Base-by-base conservation (phyloP, 2,797 vertebrate genomes). In the Eulemur coronatus region DNA sequence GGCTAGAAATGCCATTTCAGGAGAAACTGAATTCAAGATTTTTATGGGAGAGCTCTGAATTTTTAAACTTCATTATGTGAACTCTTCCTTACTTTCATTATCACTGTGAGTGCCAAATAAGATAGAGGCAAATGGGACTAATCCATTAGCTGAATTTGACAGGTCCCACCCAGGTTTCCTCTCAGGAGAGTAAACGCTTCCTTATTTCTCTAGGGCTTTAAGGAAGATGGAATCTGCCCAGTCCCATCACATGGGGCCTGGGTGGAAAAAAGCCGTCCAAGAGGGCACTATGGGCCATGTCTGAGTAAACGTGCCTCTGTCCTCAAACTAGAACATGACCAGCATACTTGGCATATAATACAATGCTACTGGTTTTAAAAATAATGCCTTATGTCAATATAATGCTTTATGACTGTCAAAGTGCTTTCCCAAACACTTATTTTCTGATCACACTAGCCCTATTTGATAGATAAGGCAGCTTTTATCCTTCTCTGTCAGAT, bases 21-120 rank as follows among this genome's bases (percentile, higher is more conserved):
- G 35, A 88, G 46, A 79, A 46, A 93, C 8, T 7, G 24, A 90
- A 84, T 61, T 80, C 59, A 84, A 81, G 33, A 86, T 35, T 46
- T 84, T 78, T 57, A 89, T 30, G 79, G 55, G 43, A 46, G 43
- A 46, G 43, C 43, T 46, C 15, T 95, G 18, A 30, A 12, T 26
- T 24, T 85, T 81, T 67, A 35, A 93, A 52, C 50, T 87, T 94
- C 59, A 20, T 65, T 35, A 33, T 52, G 33, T 52, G 76, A 92
- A 72, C 50, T 84, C 80, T 72, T 26, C 59, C 22, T 89, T 97
- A 70, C 22, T 90, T 97, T 92, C 59, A 18, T 61, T 61, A 59
- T 70, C 22, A 38, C 30, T 7, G 2, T 50, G 35, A 89, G 50
- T 50, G 50, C 14, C 69, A 84, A 93, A 69, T 52, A 81, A 61